Base-by-base conservation (phyloP, 1,140 invertebrate genomes). In the Cecropterus lyciades region DNA sequence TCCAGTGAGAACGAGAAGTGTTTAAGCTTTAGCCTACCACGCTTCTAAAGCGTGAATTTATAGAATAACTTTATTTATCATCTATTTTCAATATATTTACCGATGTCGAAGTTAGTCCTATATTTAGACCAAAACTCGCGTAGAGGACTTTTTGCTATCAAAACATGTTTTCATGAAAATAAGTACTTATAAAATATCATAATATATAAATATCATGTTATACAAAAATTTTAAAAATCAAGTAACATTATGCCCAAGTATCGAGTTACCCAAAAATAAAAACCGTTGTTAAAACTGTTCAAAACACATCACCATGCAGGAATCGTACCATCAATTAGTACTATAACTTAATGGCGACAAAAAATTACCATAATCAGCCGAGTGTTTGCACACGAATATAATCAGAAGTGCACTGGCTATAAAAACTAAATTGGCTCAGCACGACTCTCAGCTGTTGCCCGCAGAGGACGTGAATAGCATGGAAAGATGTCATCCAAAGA, bases 321-420 rank as follows among this genome's bases (percentile, higher is more conserved):
- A 20, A 27, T 5, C 53, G 53, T 20, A 11, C 53, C 37, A 43
- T 43, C 37, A 56, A 56, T 56, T 56, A 56, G 17, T 56, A 24
- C 37, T 40, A 43, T 43, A 56, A 56, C 16, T 56, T 56, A 43
- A 56, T 56, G 53, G 40, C 53, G 53, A 43, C 53, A 56, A 56
- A 56, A 53, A 56, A 56, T 56, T 56, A 24, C 16, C 53, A 56
- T 56, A 43, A 42, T 56, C 17, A 56, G 11, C 20, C 10, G 10
- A 11, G 30, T 56, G 40, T 56, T 43, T 56, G 37, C 53, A 56
- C 33, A 24, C 37, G 40, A 56, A 56, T 56, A 43, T 10, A 33
- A 33, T 8, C 53, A 24, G n/a, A 43, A 56, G 53, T 43, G 17
- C 53, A 56, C 16, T 24, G 11, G 17, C n/a, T 17, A 56, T 56